Percentiles rank a stretch among this genome's conserved stretches.
Conservation (phyloP, 2,113 vertebrate genomes). For the Rutilus rutilus region DNA sequence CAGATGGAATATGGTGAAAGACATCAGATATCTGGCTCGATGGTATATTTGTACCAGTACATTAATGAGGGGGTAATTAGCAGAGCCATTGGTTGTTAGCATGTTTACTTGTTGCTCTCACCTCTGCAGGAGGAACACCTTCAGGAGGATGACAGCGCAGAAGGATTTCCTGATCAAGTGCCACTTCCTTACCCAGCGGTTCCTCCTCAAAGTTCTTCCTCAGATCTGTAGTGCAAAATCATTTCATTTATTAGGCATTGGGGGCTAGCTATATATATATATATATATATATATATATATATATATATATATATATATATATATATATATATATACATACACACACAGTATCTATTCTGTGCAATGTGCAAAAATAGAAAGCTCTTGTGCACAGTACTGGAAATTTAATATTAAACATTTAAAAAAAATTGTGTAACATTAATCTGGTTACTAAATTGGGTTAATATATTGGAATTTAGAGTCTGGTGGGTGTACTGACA, state of each 20-base stretch:
- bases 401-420: background rate
- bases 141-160: slow-evolving; percentile 93
- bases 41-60: slow-evolving; percentile 71
- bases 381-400: background rate
- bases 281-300: background rate
- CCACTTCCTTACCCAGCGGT: slow-evolving; percentile 90
- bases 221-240: slow-evolving; percentile 79
- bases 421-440: background rate
- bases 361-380: background rate
- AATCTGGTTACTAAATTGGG: background rate
- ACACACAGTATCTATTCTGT: background rate
- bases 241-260: background rate
- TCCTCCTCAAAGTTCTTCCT: slow-evolving; percentile 99
- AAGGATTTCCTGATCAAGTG: slow-evolving; percentile 92
- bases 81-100: slow-evolving; percentile 63
- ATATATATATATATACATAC: background rate
- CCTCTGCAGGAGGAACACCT: slow-evolving; percentile 92
- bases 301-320: background rate
- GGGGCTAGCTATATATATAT: background rate
- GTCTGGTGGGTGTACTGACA: background rate
- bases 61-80: slow-evolving; percentile 76
- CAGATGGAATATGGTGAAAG: slow-evolving; percentile 64
- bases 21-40: slow-evolving; percentile 54
- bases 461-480: background rate
- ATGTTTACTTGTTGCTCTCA: slow-evolving; percentile 73